phyloP scores from a whole-genome alignment of 2,113 vertebrate species.

The Hippopotamus amphibius region DNA sequence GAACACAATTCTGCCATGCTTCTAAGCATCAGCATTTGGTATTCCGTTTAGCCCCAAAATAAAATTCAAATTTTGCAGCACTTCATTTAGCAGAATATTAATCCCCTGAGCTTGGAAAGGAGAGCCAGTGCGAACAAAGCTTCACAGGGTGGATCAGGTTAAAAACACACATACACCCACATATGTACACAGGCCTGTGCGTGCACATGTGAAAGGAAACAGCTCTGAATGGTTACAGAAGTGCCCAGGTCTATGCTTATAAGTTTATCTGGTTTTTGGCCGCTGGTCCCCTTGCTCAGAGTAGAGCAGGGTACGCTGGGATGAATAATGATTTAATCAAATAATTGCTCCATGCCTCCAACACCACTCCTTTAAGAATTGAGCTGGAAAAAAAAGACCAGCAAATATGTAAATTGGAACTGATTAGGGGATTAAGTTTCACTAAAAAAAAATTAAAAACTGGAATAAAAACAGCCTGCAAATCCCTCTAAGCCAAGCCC shows the following conservation, averaged over 20 bases:
- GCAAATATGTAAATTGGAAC: conserved; percentile 95
- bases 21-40: conserved; percentile 83
- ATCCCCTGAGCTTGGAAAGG: conserved; percentile 82
- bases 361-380: conserved; percentile 85
- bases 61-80: conserved; percentile 86
- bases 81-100: conserved; percentile 88
- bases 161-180: conserved; percentile 72
- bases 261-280: not conserved
- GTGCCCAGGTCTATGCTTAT: not conserved
- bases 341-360: conserved; percentile 88
- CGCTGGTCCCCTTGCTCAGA: conserved; percentile 86
- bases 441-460: conserved; percentile 82
- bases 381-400: conserved; percentile 88
- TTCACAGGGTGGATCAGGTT: conserved; percentile 80
- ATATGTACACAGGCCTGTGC: accelerated
- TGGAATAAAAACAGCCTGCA: conserved; percentile 95
- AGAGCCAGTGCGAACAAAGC: conserved; percentile 84
- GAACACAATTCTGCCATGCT: conserved; percentile 71
- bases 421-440: conserved; percentile 94
- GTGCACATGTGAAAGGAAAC: conserved; percentile 64
- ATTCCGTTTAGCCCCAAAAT: conserved; percentile 86
- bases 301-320: conserved; percentile 88
- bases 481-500: conserved; percentile 88
- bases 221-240: not conserved
- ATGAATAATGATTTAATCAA: conserved; percentile 94